Base-by-base conservation (phyloP, 2,888 invertebrate species). In the Eupithecia pulchellata region DNA sequence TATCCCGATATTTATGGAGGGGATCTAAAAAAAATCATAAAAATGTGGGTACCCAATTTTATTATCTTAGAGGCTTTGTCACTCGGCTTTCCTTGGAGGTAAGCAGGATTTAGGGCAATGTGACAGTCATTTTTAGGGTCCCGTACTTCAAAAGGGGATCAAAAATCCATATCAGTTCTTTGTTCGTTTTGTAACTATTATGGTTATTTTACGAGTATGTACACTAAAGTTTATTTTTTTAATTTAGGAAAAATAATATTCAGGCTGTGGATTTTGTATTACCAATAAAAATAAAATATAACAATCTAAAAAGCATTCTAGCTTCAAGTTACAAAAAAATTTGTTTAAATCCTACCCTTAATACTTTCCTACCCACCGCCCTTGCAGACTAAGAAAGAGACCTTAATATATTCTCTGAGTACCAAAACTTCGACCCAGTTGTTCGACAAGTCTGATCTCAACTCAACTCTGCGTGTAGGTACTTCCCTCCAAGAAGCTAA, bases 31-130 rank as follows among this genome's bases (percentile, higher is more conserved):
- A 71, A 73, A 73, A 69, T 57, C 66, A 69, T 73, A 74, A 74
- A 64, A 69, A 72, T 65, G 47, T n/a, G n/a, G n/a, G n/a, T 64
- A 75, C 71, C 72, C 62, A 62, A 4, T 52, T 73, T 77, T 75
- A 71, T 74, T 69, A 73, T 71, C 62, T 70, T 65, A 72, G 73
- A 64, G 64, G 72, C 70, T 72, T 75, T 72, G 68, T 69, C 69
- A 65, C 66, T 67, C 68, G 66, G 75, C 62, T 76, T 73, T 69
- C 42, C 34, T 39, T 65, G 68, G 60, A 73, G 20, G 42, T 47
- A 47, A 9, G 9, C 20, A 47, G 20, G n/a, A 42, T n/a, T 8
- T n/a, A n/a, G n/a, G 42, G n/a, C n/a, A 42, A 42, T 8, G n/a
- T 9, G 1, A n/a, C n/a, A 42, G 42, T 42, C 2, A 42, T n/a